Evolutionary conservation across 2,113 vertebrate genomes (phyloP), one percentile per base, ranked within the genome.

Genomic region (Tiliqua scincoides): DNA sequence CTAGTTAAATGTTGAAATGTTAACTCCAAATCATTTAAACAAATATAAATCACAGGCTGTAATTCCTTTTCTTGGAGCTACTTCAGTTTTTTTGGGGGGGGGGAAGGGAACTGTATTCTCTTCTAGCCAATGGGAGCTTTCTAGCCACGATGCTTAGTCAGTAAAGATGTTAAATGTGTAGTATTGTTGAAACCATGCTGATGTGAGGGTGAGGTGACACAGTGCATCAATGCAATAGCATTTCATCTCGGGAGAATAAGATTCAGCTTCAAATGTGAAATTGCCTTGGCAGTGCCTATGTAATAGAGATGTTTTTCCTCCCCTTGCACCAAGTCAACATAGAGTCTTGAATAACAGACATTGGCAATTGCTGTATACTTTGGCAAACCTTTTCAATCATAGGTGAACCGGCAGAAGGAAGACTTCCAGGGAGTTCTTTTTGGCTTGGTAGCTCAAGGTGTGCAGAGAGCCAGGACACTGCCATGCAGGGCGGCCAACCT

Each of bases 341-440:
- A 17, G 17, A 10, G 72, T 15, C 80, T 8, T 57, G 74, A 8
- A 63, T 70, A 83, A 71, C 76, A 79, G 87, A 82, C 79, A 72
- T 20, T 0, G 1, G 65, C 35, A 74, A 15, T 27, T 37, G 35
- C 25, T 0, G 0, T 1, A 0, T 6, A 4, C 14, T 65, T 52
- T 6, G 67, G 8, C 67, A 59, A 68, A 3, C 21, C 8, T 27
- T 25, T 59, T 12, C 17, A 52, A 35, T 30, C n/a, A 25, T 0
- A 0, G 40, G 72, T 54, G 54, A 54, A 86, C 25, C 6, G 37
- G 0, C 40, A 0, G 73, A 40, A 11, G 72, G 83, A 84, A 0
- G 0, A 25, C 35, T 0, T 0, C 52, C 67, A 23, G 23, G 4
- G 63, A 54, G 17, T 1, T 0, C 27, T 1, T 0, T 70, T 1